Evolutionary conservation across 2,797 vertebrate genomes (phyloP).

Genomic region (Aselliscus stoliczkanus): DNA sequence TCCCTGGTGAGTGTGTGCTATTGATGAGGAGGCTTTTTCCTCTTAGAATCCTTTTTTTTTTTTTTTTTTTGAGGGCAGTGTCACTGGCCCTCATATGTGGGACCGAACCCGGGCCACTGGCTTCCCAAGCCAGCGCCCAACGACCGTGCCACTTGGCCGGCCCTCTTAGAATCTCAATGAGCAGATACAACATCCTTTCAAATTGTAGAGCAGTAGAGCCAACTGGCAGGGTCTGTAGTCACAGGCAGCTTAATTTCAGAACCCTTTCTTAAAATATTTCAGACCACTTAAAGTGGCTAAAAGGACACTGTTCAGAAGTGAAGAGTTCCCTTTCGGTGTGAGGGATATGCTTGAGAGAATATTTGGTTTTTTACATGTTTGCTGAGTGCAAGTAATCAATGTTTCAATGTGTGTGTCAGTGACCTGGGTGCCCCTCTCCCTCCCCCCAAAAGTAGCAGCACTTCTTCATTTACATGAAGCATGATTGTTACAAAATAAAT

Average conservation of each 20-base stretch:
- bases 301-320: not conserved
- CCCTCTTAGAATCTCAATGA: not conserved
- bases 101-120: no score
- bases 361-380: not conserved
- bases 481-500: not conserved
- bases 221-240: not conserved
- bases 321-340: not conserved
- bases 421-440: no score
- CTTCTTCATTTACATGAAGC: not conserved
- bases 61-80: no score
- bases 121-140: no score
- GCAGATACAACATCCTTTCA: not conserved
- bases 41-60: no score
- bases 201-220: not conserved
- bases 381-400: not conserved
- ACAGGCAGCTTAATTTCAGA: not conserved
- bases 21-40: not conserved
- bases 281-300: not conserved
- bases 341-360: not conserved
- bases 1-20: slow-evolving; percentile 86
- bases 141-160: no score
- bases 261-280: not conserved
- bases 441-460: no score
- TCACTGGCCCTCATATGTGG: no score
- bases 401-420: not conserved